A percentile compares a stretch with the other conserved stretches of the same genome.
Evolutionary conservation across 2,797 vertebrate genomes (phyloP).

Genomic region (Acanthornis magna): DNA sequence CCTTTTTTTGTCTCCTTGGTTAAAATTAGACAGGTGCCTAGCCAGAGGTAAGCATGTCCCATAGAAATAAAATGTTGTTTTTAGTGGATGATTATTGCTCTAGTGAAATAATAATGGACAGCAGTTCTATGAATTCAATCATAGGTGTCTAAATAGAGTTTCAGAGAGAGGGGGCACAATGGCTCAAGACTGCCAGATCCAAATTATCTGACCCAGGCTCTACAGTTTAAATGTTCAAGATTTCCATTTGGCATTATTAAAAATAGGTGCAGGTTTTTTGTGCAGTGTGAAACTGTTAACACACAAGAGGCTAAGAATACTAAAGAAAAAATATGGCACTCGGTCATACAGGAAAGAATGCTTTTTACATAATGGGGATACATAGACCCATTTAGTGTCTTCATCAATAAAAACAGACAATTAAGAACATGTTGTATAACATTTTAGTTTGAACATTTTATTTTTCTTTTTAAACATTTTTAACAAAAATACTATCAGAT

Average conservation of each 20-base stretch:
- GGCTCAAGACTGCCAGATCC: not conserved
- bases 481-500: not conserved
- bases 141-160: not conserved
- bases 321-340: constrained; percentile 3
- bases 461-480: not conserved
- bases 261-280: not conserved
- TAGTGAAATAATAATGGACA: not conserved
- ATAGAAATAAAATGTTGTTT: not conserved
- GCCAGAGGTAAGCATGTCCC: not conserved
- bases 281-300: not conserved
- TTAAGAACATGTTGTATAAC: not conserved
- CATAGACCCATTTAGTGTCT: not conserved
- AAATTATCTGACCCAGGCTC: not conserved
- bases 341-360: not conserved
- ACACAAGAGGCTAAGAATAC: constrained; percentile 31
- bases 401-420: not conserved
- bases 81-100: not conserved
- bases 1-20: not conserved
- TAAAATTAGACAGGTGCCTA: not conserved
- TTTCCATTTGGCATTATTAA: not conserved
- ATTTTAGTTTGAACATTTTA: not conserved
- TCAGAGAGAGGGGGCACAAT: not conserved
- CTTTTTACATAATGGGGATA: not conserved
- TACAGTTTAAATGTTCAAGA: not conserved
- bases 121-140: not conserved